Evolutionary conservation across 2,888 invertebrate species (phyloP), one percentile per base, ranked within the genome.

Genomic region (Vesta saturnalis): DNA sequence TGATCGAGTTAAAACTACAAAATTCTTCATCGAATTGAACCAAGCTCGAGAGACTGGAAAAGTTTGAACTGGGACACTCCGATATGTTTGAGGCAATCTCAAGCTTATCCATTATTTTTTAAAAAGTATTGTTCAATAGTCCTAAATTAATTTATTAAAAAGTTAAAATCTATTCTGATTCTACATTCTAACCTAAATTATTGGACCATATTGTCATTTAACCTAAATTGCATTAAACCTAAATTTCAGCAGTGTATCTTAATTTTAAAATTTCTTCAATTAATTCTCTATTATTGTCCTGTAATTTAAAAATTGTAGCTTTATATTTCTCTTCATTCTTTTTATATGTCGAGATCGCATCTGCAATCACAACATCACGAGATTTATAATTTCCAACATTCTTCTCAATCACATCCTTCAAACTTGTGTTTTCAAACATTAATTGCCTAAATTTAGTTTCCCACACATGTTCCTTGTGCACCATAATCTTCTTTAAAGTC

Each of bases 1-100:
- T 39, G 12, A 39, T n/a, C 2, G 39, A 39, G 8, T 6, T 65
- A 6, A 71, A 43, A 18, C 59, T 49, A 19, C 55, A 63, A 2
- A 71, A 30, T 23, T 71, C 71, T 10, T 71, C 69, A 56, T 71
- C 71, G 21, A 65, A 71, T 5, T 68, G 68, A 12, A 69, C 69
- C 14, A 71, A 18, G 8, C 71, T 66, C 1, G 71, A 71, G 15
- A 67, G 23, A 15, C 64, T 67, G 0, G 71, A 71, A 6, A 66
- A 15, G 30, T 60, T 64, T 6, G 69, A 64, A 15, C 63, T 60
- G 8, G 21, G 22, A 39, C 35, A 39, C 16, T 56, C 70, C 1
- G 68, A 68, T 1, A 47, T 12, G 15, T 68, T 68, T 4, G 68
- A 68, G 14, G 23, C 14, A n/a, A 35, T 58, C 46, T 63, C 67